phyloP scores from a whole-genome alignment of 2,797 vertebrate species.

The Bufotes viridis region DNA sequence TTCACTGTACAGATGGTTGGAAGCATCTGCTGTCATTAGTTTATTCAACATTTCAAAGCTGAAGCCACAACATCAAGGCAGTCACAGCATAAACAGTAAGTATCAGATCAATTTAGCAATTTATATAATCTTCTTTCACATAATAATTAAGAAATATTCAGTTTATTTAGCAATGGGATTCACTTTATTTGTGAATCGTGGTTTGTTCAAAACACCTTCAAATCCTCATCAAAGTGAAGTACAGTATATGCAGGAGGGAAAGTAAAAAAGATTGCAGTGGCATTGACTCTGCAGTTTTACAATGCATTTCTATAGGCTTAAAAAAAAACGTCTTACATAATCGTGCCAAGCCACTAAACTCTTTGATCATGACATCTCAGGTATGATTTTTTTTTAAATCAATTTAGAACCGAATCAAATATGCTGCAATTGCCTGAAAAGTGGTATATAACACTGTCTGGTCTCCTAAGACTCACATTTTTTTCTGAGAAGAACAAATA shows the following conservation, averaged over 20 bases:
- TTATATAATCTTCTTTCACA: neutral
- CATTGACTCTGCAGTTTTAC: too few relatives aligned
- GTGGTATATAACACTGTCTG: too few relatives aligned
- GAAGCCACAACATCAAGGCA: conserved; percentile 29
- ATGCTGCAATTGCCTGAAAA: too few relatives aligned
- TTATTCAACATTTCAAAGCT: conserved; percentile 18
- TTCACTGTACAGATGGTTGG: conserved; percentile 41
- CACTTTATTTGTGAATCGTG: neutral
- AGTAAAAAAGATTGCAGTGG: too few relatives aligned
- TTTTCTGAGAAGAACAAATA: too few relatives aligned
- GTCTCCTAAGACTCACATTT: too few relatives aligned
- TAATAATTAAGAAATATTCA: neutral
- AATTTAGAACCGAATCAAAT: too few relatives aligned
- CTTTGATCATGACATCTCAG: too few relatives aligned
- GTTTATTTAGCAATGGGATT: neutral
- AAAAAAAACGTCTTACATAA: too few relatives aligned
- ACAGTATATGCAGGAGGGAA: neutral
- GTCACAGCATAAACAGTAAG: conserved; percentile 25
- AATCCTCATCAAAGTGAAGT: neutral
- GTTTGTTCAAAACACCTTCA: neutral
- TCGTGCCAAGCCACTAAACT: too few relatives aligned
- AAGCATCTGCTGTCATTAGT: conserved; percentile 33
- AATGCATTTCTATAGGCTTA: too few relatives aligned
- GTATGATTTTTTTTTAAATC: too few relatives aligned
- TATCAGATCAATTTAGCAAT: neutral